phyloP scores from a whole-genome alignment of 2,113 vertebrate species.

The Microcebus lehilahytsara region DNA sequence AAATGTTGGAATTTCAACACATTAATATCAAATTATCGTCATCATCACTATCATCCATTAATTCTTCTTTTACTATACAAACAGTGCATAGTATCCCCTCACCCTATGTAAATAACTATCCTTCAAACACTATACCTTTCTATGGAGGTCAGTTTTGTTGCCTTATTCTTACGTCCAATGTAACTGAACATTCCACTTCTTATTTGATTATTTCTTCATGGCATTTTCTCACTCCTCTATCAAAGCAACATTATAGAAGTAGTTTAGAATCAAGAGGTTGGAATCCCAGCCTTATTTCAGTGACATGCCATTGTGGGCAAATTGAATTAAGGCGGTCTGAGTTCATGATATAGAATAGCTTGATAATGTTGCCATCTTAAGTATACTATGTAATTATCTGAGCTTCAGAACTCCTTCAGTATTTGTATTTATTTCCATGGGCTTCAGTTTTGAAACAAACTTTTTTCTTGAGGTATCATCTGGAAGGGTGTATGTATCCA shows the following conservation, averaged over 20 bases:
- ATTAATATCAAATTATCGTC: background rate
- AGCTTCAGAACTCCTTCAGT: background rate
- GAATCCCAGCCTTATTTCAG: background rate
- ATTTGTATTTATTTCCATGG: background rate
- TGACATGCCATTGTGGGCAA: background rate
- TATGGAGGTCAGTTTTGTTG: background rate
- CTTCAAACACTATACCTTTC: background rate
- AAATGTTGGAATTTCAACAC: background rate
- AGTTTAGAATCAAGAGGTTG: background rate
- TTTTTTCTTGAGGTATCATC: background rate
- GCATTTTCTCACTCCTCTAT: background rate
- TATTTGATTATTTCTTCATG: background rate
- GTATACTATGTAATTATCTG: background rate
- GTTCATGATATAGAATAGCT: background rate
- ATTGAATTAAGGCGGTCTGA: background rate
- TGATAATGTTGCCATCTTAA: background rate
- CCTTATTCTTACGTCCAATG: background rate
- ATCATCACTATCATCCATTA: background rate
- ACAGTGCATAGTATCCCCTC: background rate
- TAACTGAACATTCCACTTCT: background rate
- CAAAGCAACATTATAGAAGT: background rate
- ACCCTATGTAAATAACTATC: background rate
- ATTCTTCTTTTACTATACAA: conserved; percentile 12
- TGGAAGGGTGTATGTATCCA: background rate
- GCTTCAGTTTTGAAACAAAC: background rate